A percentile compares a stretch with the other conserved stretches of the same genome.
Conservation (phyloP, 2,797 vertebrate species). For the Podarcis lilfordi region DNA sequence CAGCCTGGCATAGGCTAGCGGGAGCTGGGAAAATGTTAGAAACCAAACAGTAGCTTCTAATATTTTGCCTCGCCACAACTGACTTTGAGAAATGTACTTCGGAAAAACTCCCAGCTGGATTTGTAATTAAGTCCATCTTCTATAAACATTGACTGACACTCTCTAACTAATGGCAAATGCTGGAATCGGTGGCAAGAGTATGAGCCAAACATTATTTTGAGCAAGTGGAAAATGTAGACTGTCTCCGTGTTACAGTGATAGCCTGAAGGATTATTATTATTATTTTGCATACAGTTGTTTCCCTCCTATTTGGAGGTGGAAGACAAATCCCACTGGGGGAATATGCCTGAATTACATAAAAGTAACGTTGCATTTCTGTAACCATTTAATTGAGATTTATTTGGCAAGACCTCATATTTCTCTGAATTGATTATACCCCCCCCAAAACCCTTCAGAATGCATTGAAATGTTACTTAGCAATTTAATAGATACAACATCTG, state of each 20-base stretch:
- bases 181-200: constrained; percentile 32
- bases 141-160: constrained; percentile 47
- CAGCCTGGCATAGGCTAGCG: neutral
- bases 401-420: neutral
- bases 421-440: constrained; percentile 11
- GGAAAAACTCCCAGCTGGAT: constrained; percentile 58
- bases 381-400: constrained; percentile 4
- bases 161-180: constrained; percentile 56
- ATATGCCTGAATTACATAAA: constrained; percentile 20
- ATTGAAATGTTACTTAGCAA: constrained; percentile 13
- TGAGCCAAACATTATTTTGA: constrained; percentile 42
- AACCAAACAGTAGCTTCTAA: constrained; percentile 35
- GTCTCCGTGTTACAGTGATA: constrained; percentile 3
- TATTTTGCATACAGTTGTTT: constrained; percentile 11
- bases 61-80: constrained; percentile 38
- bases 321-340: constrained; percentile 27
- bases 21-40: neutral
- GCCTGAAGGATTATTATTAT: constrained; percentile 16
- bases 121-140: constrained; percentile 53
- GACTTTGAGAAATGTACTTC: constrained; percentile 55
- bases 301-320: neutral
- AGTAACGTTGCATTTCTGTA: constrained; percentile 2
- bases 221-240: constrained; percentile 33
- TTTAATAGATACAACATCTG: constrained; percentile 39
- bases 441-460: constrained; percentile 24